Percentiles rank a stretch among this genome's conserved stretches.
Conservation (phyloP, 2,797 vertebrate genomes). For the Bovichtus diacanthus region DNA sequence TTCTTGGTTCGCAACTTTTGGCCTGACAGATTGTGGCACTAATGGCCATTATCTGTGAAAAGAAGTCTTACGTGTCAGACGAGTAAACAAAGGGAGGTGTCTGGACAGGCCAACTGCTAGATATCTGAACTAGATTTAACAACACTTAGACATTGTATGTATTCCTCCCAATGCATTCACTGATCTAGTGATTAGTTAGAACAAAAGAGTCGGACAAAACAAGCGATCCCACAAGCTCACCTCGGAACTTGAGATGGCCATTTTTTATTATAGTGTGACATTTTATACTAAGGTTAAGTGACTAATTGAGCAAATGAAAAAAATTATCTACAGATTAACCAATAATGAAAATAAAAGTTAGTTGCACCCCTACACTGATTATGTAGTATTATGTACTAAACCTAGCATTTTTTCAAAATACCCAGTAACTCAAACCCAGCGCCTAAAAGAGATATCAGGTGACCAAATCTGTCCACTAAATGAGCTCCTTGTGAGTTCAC, state of each 20-base stretch:
- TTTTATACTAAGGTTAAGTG: background rate
- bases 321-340: background rate
- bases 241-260: background rate
- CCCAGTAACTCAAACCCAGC: background rate
- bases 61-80: conserved; percentile 40
- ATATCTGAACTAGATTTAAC: conserved; percentile 5
- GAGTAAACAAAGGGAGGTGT: conserved; percentile 40
- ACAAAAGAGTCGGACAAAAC: background rate
- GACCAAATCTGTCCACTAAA: conserved; percentile 14
- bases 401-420: background rate
- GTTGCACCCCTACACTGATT: background rate
- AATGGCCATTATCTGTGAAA: conserved; percentile 53
- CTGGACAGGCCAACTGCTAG: conserved; percentile 23
- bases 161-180: background rate
- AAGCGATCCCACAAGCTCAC: background rate
- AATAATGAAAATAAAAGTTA: background rate
- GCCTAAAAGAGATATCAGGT: background rate
- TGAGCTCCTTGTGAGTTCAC: background rate
- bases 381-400: no score
- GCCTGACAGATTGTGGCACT: conserved; percentile 63
- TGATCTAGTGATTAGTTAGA: background rate
- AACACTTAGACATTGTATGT: background rate
- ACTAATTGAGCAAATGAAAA: background rate
- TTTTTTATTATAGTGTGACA: background rate
- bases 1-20: conserved; percentile 42